A percentile compares a stretch with the other conserved stretches of the same genome.
phyloP scores from a whole-genome alignment of 2,113 vertebrate species.

The Oreochromis niloticus region DNA sequence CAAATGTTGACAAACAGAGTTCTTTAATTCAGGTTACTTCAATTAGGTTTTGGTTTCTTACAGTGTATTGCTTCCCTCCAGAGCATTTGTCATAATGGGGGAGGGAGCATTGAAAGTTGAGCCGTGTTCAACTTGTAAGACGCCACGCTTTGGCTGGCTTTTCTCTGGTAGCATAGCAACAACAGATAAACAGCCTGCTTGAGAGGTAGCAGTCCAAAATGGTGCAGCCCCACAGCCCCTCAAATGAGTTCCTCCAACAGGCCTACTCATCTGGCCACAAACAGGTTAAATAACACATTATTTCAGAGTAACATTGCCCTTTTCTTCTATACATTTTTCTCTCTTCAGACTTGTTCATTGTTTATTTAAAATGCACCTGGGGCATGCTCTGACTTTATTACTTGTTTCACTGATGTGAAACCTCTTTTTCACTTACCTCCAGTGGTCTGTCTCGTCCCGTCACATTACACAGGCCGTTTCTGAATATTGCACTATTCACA shows the following conservation, averaged over 20 bases:
- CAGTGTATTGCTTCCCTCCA: not conserved
- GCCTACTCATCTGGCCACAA: not conserved
- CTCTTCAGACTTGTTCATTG: not conserved
- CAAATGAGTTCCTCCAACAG: conserved; percentile 2
- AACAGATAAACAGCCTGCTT: conserved; percentile 49
- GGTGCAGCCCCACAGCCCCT: conserved; percentile 42
- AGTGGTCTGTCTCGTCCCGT: not conserved
- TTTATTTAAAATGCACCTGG: conserved; percentile 18
- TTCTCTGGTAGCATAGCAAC: conserved; percentile 58
- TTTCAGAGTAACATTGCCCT: not conserved
- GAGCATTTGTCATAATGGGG: not conserved
- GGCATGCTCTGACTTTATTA: conserved; percentile 1
- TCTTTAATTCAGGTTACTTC: not conserved
- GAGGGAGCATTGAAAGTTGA: conserved; percentile 11
- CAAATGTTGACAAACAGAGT: conserved; percentile 13
- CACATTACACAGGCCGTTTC: not conserved
- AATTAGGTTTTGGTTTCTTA: not conserved
- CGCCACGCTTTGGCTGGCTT: not conserved
- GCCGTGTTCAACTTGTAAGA: conserved; percentile 5
- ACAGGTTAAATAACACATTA: conserved; percentile 22
- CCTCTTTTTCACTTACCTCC: not conserved
- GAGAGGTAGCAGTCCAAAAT: conserved; percentile 53
- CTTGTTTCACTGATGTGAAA: conserved; percentile 8
- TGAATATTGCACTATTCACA: not conserved
- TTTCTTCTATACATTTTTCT: not conserved